Evolutionary conservation across 1,140 invertebrate species (phyloP).

Genomic region (Ruditapes philippinarum): DNA sequence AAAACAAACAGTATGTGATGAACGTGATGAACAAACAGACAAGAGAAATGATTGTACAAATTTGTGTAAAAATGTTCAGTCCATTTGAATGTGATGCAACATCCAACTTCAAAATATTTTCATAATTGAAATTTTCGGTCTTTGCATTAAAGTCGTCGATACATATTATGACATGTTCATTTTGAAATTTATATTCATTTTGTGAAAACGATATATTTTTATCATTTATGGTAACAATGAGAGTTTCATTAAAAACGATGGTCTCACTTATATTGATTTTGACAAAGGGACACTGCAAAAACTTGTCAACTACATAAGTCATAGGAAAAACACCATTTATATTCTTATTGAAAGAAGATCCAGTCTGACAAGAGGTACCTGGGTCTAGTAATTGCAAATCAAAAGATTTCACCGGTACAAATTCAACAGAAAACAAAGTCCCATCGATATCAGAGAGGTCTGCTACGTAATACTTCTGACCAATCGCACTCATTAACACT

Average conservation of each 20-base stretch:
- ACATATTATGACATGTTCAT: neutral
- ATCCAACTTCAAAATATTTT: neutral
- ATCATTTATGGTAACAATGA: neutral
- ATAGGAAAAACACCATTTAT: neutral
- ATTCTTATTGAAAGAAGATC: neutral
- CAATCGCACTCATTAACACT: neutral
- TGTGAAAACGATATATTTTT: neutral
- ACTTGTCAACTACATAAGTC: neutral
- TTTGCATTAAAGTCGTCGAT: neutral
- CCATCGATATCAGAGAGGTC: neutral
- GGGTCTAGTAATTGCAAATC: neutral
- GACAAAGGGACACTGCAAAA: neutral
- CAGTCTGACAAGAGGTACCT: neutral
- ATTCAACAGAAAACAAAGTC: neutral
- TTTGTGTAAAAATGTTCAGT: neutral
- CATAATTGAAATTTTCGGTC: neutral
- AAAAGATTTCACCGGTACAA: neutral
- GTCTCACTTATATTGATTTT: neutral
- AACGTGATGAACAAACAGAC: conserved; percentile 86
- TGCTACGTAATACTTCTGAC: neutral
- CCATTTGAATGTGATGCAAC: neutral
- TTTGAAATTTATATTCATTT: neutral
- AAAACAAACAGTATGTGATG: conserved; percentile 82
- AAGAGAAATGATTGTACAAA: conserved; percentile 82
- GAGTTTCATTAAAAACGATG: neutral